Conservation (phyloP, 2,888 invertebrate genomes). For the Drosophila subquinaria region DNA sequence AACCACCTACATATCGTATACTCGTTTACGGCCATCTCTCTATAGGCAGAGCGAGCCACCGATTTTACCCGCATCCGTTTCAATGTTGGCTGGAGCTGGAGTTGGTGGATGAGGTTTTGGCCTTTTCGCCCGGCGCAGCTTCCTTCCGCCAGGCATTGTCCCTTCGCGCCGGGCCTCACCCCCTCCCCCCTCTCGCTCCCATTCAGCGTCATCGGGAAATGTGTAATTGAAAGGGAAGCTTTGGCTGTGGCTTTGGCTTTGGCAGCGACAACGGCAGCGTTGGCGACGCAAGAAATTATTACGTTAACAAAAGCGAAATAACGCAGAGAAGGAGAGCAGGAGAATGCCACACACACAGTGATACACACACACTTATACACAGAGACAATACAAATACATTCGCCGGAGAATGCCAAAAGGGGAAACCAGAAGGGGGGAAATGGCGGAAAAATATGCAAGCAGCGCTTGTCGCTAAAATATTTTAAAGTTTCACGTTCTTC, state of each 20-base stretch:
- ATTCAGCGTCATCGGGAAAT: constrained; percentile 61
- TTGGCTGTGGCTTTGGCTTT: constrained; percentile 74
- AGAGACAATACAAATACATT: constrained; percentile 60
- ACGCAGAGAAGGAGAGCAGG: constrained; percentile 30
- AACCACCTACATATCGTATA: constrained; percentile 63
- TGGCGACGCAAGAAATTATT: constrained; percentile 78
- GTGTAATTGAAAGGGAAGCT: constrained; percentile 85
- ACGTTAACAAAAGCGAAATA: constrained; percentile 80
- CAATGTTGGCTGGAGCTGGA: constrained; percentile 4
- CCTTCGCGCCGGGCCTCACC: constrained; percentile 58
- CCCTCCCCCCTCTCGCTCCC: constrained; percentile 9
- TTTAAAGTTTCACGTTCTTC: constrained; percentile 65
- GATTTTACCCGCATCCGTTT: constrained; percentile 65
- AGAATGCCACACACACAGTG: constrained; percentile 24
- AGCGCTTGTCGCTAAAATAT: constrained; percentile 66
- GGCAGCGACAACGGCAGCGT: constrained; percentile 33
- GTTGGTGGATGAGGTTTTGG: constrained; percentile 28
- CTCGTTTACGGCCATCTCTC: constrained; percentile 51
- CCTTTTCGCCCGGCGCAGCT: constrained; percentile 55
- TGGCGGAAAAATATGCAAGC: constrained; percentile 54
- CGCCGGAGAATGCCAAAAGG: constrained; percentile 36
- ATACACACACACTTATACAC: background rate
- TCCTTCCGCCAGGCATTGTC: constrained; percentile 76
- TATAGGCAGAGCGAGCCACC: constrained; percentile 62
- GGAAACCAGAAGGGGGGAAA: constrained; percentile 9